Evolutionary conservation across 2,888 invertebrate species (phyloP).

Genomic region (Macaria liturata): DNA sequence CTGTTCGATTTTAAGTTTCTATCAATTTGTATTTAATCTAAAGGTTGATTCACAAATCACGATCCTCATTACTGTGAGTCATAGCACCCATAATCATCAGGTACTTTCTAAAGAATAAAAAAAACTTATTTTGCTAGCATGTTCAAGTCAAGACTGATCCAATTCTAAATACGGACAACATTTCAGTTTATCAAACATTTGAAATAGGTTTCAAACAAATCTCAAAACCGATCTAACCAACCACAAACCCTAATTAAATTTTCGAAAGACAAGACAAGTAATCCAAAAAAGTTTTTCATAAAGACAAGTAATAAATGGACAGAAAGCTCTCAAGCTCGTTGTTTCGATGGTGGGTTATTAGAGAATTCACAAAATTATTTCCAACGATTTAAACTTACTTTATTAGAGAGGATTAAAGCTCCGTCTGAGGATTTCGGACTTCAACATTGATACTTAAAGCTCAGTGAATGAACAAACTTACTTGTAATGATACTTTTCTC

Average conservation of each 20-base stretch:
- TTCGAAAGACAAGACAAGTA: conserved; percentile 7
- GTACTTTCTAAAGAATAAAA: background rate
- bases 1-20: too few species aligned
- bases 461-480: conserved; percentile 22
- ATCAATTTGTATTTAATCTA: too few species aligned
- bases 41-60: too few species aligned
- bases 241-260: conserved; percentile 7
- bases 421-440: conserved; percentile 20
- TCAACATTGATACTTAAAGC: conserved; percentile 18
- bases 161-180: too few species aligned
- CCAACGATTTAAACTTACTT: conserved; percentile 24
- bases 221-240: too few species aligned
- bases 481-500: conserved; percentile 15
- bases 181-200: too few species aligned
- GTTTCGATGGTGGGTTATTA: conserved; percentile 22
- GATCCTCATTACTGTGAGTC: too few species aligned
- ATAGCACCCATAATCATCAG: background rate
- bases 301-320: conserved; percentile 18
- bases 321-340: conserved; percentile 15
- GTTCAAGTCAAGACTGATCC: background rate
- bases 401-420: conserved; percentile 19
- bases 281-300: conserved; percentile 14
- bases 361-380: conserved; percentile 20
- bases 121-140: background rate
- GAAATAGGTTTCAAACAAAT: too few species aligned